Evolutionary conservation across 2,888 invertebrate species (phyloP).

Genomic region (Nebria brevicollis): DNA sequence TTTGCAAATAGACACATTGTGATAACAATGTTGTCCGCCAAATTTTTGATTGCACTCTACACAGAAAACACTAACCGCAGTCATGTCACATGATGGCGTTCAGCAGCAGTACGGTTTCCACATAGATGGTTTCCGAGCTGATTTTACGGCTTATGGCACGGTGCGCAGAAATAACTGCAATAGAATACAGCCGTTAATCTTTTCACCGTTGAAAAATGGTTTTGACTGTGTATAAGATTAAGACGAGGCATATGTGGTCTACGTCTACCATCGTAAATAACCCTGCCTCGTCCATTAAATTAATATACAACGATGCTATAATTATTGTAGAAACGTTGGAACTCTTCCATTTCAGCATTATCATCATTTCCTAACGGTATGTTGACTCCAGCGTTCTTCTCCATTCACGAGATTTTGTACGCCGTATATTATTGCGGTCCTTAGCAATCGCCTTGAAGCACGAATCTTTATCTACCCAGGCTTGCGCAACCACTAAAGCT

Average conservation of each 20-base stretch:
- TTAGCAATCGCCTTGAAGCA: conserved; percentile 25
- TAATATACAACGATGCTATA: conserved; percentile 4
- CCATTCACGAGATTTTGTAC: no score
- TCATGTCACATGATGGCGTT: no score
- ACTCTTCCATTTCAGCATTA: conserved; percentile 32
- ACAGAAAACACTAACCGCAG: not conserved
- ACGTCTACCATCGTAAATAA: conserved; percentile 17
- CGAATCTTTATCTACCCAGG: conserved; percentile 39
- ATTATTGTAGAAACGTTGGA: conserved; percentile 24
- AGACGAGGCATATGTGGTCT: conserved; percentile 38
- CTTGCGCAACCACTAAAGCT: not conserved
- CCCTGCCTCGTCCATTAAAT: no score
- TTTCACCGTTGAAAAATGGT: conserved; percentile 16
- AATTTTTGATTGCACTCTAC: not conserved
- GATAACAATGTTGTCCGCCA: not conserved
- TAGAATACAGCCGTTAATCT: conserved; percentile 51
- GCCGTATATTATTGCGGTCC: conserved; percentile 12
- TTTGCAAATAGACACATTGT: not conserved
- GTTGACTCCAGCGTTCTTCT: no score
- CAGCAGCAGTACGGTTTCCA: conserved; percentile 35
- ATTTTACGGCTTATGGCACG: conserved; percentile 50
- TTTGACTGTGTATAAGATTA: conserved; percentile 50
- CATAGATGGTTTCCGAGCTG: conserved; percentile 45
- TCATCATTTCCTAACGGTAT: conserved; percentile 22
- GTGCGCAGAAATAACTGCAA: conserved; percentile 51